A percentile compares a stretch with the other conserved stretches of the same genome.
phyloP scores from a whole-genome alignment of 2,113 vertebrate species.

The Seriola rivoliana region DNA sequence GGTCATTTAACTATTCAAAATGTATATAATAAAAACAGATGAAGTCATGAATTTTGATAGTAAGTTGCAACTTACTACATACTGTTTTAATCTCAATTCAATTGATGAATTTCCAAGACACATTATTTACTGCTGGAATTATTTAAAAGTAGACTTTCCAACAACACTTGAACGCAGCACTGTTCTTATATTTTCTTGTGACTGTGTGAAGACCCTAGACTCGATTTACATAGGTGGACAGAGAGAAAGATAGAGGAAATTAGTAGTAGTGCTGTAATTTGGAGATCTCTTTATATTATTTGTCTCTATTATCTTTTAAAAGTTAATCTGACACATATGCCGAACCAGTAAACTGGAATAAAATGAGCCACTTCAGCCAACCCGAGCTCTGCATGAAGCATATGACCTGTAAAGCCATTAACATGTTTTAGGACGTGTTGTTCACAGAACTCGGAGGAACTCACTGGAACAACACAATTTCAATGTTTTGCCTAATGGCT shows the following conservation, averaged over 20 bases:
- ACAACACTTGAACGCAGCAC: conserved; percentile 14
- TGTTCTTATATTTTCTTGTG: not conserved
- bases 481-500: not conserved
- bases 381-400: not conserved
- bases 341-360: not conserved
- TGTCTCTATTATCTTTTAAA: not conserved
- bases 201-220: not conserved
- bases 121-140: no score
- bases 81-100: no score
- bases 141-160: not conserved
- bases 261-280: not conserved
- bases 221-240: no score
- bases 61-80: not conserved
- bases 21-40: no score
- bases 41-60: no score
- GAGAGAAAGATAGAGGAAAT: not conserved
- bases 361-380: not conserved
- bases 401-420: not conserved
- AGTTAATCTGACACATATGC: not conserved
- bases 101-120: no score
- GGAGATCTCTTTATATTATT: not conserved
- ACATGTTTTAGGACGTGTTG: not conserved
- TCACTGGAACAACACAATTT: not conserved
- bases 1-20: no score
- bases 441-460: not conserved